These are phyloP conservation scores for Nymphalis c-album DNA, from an alignment of 2,888 invertebrate species.

Conservation along the genomic window DNA sequence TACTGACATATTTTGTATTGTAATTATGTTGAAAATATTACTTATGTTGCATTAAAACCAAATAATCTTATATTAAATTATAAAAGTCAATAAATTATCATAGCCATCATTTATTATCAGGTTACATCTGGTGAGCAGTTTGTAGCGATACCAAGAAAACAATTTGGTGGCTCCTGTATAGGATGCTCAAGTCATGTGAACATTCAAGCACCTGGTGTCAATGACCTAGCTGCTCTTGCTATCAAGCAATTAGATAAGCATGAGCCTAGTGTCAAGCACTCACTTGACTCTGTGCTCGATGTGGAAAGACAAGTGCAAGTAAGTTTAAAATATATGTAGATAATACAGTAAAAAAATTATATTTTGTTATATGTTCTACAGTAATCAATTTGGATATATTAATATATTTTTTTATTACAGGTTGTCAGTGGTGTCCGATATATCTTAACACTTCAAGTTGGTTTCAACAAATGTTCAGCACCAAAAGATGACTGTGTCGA, in stretches of 20 bases:
- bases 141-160: conserved; percentile 66
- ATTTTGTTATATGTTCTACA: not conserved
- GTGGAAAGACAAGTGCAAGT: conserved; percentile 82
- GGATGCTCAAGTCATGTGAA: conserved; percentile 80
- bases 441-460: conserved; percentile 76
- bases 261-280: conserved; percentile 62
- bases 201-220: conserved; percentile 74
- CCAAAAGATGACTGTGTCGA: conserved; percentile 54
- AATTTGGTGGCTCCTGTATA: conserved; percentile 62
- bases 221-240: conserved; percentile 71
- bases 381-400: not conserved
- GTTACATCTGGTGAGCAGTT: conserved; percentile 78
- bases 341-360: no score
- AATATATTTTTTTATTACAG: conserved; percentile 43
- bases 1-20: no score
- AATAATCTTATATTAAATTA: no score
- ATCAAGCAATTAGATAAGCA: conserved; percentile 71
- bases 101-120: conserved; percentile 45
- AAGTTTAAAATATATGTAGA: conserved; percentile 31
- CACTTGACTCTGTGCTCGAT: conserved; percentile 67
- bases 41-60: no score
- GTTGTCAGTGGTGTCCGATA: conserved; percentile 83
- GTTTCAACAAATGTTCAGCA: conserved; percentile 69
- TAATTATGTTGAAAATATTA: no score
- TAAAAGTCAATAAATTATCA: not conserved